These are phyloP conservation scores for Myotis planiceps DNA, from an alignment of 2,797 vertebrate genomes.

Conservation along the genomic window DNA sequence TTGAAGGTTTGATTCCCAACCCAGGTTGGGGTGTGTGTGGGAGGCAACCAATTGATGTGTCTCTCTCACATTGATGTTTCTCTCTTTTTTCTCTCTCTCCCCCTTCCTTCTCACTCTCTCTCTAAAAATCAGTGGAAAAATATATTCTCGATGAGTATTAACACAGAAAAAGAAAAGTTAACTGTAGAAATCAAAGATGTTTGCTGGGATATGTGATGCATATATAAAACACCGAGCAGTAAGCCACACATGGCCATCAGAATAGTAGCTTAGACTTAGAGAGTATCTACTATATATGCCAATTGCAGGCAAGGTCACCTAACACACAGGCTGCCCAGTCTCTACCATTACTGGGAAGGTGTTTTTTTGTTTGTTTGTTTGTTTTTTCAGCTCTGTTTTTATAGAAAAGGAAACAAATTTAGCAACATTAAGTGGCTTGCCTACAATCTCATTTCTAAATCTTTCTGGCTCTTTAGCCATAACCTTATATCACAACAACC, in stretches of 20 bases:
- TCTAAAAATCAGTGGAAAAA: too few species aligned
- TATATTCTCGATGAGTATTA: too few species aligned
- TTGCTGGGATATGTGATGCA: not conserved
- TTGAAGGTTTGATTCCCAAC: too few species aligned
- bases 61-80: too few species aligned
- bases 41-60: too few species aligned
- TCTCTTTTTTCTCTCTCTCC: too few species aligned
- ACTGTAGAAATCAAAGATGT: not conserved
- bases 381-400: not conserved
- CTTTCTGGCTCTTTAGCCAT: not conserved
- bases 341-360: not conserved
- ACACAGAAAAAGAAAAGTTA: not conserved
- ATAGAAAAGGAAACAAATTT: constrained; percentile 36
- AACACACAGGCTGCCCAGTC: not conserved
- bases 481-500: not conserved
- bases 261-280: not conserved
- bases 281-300: not conserved
- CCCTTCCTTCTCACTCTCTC: too few species aligned
- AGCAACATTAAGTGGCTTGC: not conserved
- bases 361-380: not conserved
- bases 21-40: too few species aligned
- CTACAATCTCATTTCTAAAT: not conserved
- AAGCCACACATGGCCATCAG: not conserved
- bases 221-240: not conserved
- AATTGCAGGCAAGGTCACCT: not conserved